Evolutionary conservation across 2,113 vertebrate species (phyloP).

Genomic region (Entomyzon cyanotis): DNA sequence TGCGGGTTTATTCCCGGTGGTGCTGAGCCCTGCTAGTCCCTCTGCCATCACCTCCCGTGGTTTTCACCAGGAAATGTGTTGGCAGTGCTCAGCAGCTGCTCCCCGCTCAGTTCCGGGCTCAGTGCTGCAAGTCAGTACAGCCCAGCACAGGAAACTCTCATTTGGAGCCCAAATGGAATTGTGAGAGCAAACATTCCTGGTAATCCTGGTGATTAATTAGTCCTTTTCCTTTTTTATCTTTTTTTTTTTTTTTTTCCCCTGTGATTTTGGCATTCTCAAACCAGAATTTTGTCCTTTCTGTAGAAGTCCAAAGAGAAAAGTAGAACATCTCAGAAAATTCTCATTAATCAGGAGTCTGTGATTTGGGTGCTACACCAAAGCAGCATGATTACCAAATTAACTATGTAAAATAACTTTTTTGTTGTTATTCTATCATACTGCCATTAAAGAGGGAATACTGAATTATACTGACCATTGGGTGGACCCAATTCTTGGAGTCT

Average conservation of each 20-base stretch:
- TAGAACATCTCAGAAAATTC: neutral
- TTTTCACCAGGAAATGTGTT: neutral
- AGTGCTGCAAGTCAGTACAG: neutral
- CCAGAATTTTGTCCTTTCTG: neutral
- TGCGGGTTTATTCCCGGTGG: neutral
- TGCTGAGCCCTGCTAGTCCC: neutral
- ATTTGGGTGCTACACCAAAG: neutral
- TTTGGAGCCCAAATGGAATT: neutral
- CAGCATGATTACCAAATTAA: neutral
- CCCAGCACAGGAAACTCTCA: neutral
- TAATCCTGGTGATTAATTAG: neutral
- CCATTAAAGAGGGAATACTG: neutral
- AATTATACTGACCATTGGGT: neutral
- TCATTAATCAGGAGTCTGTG: neutral
- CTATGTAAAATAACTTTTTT: neutral
- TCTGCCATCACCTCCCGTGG: accelerated
- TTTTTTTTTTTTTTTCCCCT: neutral
- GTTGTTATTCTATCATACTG: neutral
- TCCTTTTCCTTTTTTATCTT: neutral
- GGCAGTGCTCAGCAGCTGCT: neutral
- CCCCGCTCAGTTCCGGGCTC: neutral
- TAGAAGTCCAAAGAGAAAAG: neutral
- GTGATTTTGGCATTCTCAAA: neutral
- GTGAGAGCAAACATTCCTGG: neutral
- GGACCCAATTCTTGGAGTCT: neutral